phyloP scores from a whole-genome alignment of 2,888 invertebrate genomes.

The Philopedon plagiatum region DNA sequence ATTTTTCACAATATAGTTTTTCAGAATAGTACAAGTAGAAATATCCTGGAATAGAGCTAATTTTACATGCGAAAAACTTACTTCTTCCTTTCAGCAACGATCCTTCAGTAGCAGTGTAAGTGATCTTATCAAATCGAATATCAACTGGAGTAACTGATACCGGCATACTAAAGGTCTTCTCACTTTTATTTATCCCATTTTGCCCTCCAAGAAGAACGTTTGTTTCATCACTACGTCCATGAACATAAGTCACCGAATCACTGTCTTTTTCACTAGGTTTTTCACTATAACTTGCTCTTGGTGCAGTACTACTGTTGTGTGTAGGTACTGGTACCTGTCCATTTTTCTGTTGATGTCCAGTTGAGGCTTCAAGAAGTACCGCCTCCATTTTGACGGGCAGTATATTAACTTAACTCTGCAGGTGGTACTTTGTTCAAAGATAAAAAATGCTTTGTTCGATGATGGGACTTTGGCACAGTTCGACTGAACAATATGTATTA shows the following conservation, averaged over 20 bases:
- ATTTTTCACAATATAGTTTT: no score
- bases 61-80: no score
- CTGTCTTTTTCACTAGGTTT: conserved; percentile 50
- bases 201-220: not conserved
- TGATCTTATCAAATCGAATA: conserved; percentile 81
- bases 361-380: conserved; percentile 39
- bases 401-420: not conserved
- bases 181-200: conserved; percentile 29
- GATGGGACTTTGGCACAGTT: not conserved
- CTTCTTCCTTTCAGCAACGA: conserved; percentile 61
- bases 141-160: conserved; percentile 70
- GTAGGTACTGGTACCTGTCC: conserved; percentile 5
- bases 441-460: not conserved
- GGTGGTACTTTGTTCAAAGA: not conserved
- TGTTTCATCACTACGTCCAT: not conserved
- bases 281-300: conserved; percentile 35
- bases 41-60: no score
- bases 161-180: conserved; percentile 57
- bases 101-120: conserved; percentile 80
- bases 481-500: conserved; percentile 6
- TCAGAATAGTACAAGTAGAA: no score
- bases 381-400: conserved; percentile 30
- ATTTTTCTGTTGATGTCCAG: conserved; percentile 23
- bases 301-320: not conserved
- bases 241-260: conserved; percentile 16